Conservation (phyloP, 2,888 invertebrate genomes). For the Himalopsyche tibetana region DNA sequence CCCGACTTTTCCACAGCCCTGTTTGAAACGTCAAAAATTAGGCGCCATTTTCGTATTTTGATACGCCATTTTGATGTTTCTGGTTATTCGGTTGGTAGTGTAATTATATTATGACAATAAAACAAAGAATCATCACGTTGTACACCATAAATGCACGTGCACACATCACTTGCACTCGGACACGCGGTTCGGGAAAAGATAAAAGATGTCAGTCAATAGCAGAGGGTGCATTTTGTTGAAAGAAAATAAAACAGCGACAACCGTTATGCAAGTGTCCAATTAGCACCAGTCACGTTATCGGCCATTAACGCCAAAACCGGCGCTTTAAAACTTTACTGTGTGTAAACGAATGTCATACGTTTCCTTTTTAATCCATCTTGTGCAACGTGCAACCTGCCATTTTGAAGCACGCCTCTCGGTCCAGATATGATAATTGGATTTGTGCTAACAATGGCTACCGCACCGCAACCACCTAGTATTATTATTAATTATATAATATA, state of each 20-base stretch:
- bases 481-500: too few relatives aligned
- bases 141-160: neutral
- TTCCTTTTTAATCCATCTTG: constrained; percentile 1
- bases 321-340: constrained; percentile 3
- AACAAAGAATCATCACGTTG: too few relatives aligned
- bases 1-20: too few relatives aligned
- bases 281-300: neutral
- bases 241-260: neutral
- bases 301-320: neutral
- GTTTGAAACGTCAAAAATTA: too few relatives aligned
- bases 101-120: too few relatives aligned
- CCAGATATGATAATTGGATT: neutral
- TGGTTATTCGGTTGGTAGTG: too few relatives aligned
- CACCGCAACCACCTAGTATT: too few relatives aligned
- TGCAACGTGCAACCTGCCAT: constrained; percentile 1
- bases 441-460: too few relatives aligned
- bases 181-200: neutral
- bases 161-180: neutral
- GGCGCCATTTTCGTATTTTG: too few relatives aligned
- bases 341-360: neutral
- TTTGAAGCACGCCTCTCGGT: neutral
- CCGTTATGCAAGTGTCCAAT: neutral
- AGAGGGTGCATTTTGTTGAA: neutral
- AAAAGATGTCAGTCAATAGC: neutral
- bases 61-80: too few relatives aligned